phyloP scores from a whole-genome alignment of 2,888 invertebrate genomes.

The Dioctria linearis region DNA sequence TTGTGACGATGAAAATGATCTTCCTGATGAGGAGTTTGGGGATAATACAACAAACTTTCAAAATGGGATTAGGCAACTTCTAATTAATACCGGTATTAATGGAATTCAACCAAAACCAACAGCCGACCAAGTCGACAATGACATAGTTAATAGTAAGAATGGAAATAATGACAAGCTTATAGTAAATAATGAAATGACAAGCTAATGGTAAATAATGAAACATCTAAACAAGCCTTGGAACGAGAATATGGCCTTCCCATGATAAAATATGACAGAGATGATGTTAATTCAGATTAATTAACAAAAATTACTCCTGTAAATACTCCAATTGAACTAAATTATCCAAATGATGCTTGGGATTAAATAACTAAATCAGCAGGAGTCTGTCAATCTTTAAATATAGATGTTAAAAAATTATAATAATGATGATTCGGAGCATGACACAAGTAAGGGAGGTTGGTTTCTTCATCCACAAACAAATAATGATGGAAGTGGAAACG shows the following conservation, averaged over 20 bases:
- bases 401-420: background rate
- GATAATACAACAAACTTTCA: conserved; percentile 54
- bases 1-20: conserved; percentile 24
- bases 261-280: conserved; percentile 60
- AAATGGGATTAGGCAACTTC: conserved; percentile 56
- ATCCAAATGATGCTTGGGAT: conserved; percentile 60
- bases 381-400: background rate
- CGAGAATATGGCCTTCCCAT: conserved; percentile 56
- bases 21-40: conserved; percentile 50
- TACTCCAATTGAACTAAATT: conserved; percentile 61
- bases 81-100: conserved; percentile 52
- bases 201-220: conserved; percentile 13
- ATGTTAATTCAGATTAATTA: conserved; percentile 59
- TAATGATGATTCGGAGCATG: conserved; percentile 5
- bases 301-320: conserved; percentile 61
- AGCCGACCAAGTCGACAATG: conserved; percentile 15
- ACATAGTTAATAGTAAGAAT: conserved; percentile 21
- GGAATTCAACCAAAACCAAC: conserved; percentile 18
- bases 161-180: too few species aligned
- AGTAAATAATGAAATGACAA: conserved; percentile 16
- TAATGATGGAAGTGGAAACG: conserved; percentile 44
- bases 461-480: conserved; percentile 59
- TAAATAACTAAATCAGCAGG: conserved; percentile 55
- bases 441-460: conserved; percentile 56
- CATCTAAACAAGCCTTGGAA: conserved; percentile 57